Percentiles rank a stretch among this genome's conserved stretches.
These are phyloP conservation scores for Varecia variegata DNA, from an alignment of 2,797 vertebrate species.

Conservation along the genomic window DNA sequence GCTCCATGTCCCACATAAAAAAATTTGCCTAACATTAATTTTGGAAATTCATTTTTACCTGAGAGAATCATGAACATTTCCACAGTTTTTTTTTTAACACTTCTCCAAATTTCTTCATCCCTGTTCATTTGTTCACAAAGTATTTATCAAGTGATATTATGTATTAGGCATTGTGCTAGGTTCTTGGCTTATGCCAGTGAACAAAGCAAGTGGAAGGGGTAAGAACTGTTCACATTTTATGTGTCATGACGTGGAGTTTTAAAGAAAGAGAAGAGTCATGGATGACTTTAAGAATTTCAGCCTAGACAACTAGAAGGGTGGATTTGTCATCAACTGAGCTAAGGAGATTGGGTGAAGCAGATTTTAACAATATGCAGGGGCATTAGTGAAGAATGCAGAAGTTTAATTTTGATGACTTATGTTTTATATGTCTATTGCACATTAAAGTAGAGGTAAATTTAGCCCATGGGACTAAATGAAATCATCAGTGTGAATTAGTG, in stretches of 20 bases:
- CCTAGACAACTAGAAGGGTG: not conserved
- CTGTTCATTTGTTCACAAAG: not conserved
- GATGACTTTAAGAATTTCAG: not conserved
- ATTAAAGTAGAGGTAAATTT: not conserved
- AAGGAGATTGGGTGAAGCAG: not conserved
- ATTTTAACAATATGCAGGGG: not conserved
- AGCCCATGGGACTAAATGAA: not conserved
- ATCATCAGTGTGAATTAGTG: not conserved
- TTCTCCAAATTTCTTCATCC: not conserved
- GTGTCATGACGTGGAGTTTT: not conserved
- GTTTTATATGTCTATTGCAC: not conserved
- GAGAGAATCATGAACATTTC: not conserved
- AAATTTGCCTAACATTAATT: not conserved
- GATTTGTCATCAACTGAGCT: not conserved
- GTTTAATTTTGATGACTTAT: not conserved
- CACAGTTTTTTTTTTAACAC: not conserved
- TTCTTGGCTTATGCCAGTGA: not conserved
- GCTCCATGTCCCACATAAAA: not conserved
- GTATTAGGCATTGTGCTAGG: not conserved
- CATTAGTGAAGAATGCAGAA: not conserved
- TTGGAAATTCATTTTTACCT: not conserved
- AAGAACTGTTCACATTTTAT: not conserved
- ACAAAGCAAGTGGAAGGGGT: not conserved
- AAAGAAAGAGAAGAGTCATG: not conserved
- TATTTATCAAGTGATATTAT: not conserved